Evolutionary conservation across 2,888 invertebrate genomes (phyloP), one percentile per base, ranked within the genome.

Genomic region (Lithophane socia): DNA sequence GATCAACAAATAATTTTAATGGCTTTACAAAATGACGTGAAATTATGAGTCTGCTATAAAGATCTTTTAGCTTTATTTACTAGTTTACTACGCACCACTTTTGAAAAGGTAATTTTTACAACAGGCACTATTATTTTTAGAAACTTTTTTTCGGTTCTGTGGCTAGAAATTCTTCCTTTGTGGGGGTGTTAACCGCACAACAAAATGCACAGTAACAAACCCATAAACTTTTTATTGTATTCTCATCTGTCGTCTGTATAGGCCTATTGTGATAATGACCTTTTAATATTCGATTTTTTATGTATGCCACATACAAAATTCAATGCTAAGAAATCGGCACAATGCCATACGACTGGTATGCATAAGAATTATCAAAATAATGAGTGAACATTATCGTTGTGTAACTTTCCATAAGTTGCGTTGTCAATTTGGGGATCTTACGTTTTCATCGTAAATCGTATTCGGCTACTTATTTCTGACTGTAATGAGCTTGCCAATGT

Each of bases 231-330:
- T 78, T 74, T 78, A 75, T 47, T 64, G 18, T 65, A 65, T 58
- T 73, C 64, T 66, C 52, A 66, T 61, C 54, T n/a, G 64, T 61
- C 44, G 29, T 75, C 67, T 72, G 61, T 77, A 56, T 47, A 77
- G 63, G 66, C 64, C 73, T 80, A 52, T 77, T 75, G 56, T 60
- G 64, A 47, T 74, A 79, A 82, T 75, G 65, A 80, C 73, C 71
- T 69, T 79, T 80, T 79, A 72, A 75, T 87, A 73, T 64, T 78
- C 12, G 10, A 52, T 80, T 75, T 78, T 82, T 80, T 76, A 70
- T 75, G 18, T 56, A 75, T 42, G 66, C 58, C 54, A 67, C 64
- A 74, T 37, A 69, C 52, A 70, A 83, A 72, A 71, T 52, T 66
- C 52, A 67, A 74, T 75, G 73, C 67, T 71, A 61, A 73, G 70